Percentiles rank a stretch among this genome's conserved stretches.
These are phyloP conservation scores for Merluccius polli DNA, from an alignment of 2,797 vertebrate species.

Conservation along the genomic window DNA sequence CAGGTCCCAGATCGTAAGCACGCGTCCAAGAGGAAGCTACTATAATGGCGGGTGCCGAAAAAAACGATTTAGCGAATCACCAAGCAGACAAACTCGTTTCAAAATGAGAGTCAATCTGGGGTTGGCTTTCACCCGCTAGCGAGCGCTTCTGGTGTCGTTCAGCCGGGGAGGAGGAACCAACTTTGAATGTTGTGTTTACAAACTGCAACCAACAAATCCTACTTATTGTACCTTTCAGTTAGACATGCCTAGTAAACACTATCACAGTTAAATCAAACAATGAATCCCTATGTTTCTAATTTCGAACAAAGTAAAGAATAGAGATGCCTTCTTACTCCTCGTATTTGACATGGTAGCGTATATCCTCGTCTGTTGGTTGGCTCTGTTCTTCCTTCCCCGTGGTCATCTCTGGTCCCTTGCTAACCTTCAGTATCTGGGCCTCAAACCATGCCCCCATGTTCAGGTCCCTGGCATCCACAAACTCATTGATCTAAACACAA, in stretches of 20 bases:
- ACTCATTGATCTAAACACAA: slow-evolving; percentile 80
- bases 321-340: slow-evolving; percentile 82
- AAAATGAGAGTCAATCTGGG: too few species aligned
- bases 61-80: too few species aligned
- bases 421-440: slow-evolving; percentile 85
- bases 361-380: slow-evolving; percentile 63
- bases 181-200: too few species aligned
- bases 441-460: slow-evolving; percentile 98
- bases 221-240: too few species aligned
- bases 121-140: too few species aligned
- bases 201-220: too few species aligned
- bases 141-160: too few species aligned
- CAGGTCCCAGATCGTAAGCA: too few species aligned
- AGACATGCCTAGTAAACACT: background rate
- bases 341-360: slow-evolving; percentile 91
- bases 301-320: background rate
- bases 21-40: too few species aligned
- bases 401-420: slow-evolving; percentile 59
- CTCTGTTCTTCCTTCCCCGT: slow-evolving; percentile 43
- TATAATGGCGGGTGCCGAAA: too few species aligned
- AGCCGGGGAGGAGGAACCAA: too few species aligned
- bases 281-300: background rate
- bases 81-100: too few species aligned
- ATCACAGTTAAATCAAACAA: background rate
- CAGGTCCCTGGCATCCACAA: slow-evolving; percentile 89